These are phyloP conservation scores for Dolichallabes microphthalmus DNA, from an alignment of 2,113 vertebrate genomes.

Conservation along the genomic window DNA sequence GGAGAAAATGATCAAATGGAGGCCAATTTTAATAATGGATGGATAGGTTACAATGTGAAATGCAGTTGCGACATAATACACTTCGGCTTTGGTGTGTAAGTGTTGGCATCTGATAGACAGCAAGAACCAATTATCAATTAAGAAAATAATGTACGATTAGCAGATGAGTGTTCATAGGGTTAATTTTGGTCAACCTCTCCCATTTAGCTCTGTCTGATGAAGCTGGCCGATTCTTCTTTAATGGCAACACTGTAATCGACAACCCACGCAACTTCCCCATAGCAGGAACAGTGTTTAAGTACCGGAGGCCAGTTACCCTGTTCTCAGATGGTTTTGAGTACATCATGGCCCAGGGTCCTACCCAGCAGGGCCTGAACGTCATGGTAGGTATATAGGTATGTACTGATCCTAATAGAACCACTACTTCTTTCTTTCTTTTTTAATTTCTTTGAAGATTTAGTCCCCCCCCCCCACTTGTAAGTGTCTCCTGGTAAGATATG, in stretches of 20 bases:
- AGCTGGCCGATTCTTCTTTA: conserved; percentile 84
- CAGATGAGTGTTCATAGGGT: background rate
- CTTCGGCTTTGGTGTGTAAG: background rate
- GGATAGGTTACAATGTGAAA: background rate
- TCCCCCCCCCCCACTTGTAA: background rate
- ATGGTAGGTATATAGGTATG: conserved; percentile 74
- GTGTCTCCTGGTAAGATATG: background rate
- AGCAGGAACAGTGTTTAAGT: conserved; percentile 86
- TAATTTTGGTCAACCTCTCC: background rate
- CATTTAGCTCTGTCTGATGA: conserved; percentile 82
- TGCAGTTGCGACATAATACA: background rate
- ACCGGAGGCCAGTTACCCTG: conserved; percentile 77
- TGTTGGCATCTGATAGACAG: background rate
- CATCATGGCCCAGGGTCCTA: conserved; percentile 85
- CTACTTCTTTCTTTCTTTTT: background rate
- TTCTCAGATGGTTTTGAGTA: conserved; percentile 85
- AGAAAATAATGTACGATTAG: background rate
- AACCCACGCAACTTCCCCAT: conserved; percentile 86
- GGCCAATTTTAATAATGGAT: background rate
- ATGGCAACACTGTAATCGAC: conserved; percentile 83
- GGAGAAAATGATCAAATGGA: too few species aligned
- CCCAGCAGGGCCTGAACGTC: conserved; percentile 81
- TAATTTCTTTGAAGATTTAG: background rate
- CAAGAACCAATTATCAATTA: background rate
- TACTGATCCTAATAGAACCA: conserved; percentile 27